phyloP scores from a whole-genome alignment of 2,797 vertebrate genomes.

The Holocentrus rufus region DNA sequence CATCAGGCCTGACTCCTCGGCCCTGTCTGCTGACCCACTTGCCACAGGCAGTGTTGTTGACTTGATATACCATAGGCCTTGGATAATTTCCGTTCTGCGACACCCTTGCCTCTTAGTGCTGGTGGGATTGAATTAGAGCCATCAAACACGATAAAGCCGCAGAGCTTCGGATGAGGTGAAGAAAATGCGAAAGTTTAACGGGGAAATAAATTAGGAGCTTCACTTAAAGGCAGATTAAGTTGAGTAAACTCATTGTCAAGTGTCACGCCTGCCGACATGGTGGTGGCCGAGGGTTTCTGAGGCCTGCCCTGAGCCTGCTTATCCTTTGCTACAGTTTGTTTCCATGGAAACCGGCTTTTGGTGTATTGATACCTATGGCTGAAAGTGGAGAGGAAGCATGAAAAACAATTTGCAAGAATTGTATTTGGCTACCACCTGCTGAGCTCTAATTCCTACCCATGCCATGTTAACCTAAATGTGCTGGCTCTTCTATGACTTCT shows the following conservation, averaged over 20 bases:
- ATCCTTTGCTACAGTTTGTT: slow-evolving; percentile 44
- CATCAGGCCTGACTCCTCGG: slow-evolving; percentile 39
- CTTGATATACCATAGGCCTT: slow-evolving; percentile 19
- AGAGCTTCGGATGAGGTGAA: neutral
- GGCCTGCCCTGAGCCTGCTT: slow-evolving; percentile 30
- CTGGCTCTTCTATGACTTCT: neutral
- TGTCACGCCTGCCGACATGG: slow-evolving; percentile 43
- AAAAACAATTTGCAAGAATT: slow-evolving; percentile 26
- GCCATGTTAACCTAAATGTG: neutral
- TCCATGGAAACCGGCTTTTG: slow-evolving; percentile 51
- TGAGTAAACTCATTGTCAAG: slow-evolving; percentile 47
- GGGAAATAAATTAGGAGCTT: slow-evolving; percentile 26
- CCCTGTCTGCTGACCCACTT: slow-evolving; percentile 69
- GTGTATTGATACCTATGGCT: slow-evolving; percentile 34
- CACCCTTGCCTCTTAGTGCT: neutral
- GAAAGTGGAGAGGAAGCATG: slow-evolving; percentile 28
- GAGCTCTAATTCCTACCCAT: slow-evolving; percentile 21
- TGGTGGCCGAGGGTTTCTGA: slow-evolving; percentile 18
- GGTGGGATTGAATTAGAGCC: neutral
- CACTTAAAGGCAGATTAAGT: slow-evolving; percentile 59
- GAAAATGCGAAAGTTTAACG: slow-evolving; percentile 44
- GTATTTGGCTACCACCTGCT: slow-evolving; percentile 17
- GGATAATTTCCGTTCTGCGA: too few species aligned
- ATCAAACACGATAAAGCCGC: too few species aligned
- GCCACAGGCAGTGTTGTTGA: slow-evolving; percentile 49